Evolutionary conservation across 2,888 invertebrate genomes (phyloP).

Genomic region (Alloscopus bannaensis): DNA sequence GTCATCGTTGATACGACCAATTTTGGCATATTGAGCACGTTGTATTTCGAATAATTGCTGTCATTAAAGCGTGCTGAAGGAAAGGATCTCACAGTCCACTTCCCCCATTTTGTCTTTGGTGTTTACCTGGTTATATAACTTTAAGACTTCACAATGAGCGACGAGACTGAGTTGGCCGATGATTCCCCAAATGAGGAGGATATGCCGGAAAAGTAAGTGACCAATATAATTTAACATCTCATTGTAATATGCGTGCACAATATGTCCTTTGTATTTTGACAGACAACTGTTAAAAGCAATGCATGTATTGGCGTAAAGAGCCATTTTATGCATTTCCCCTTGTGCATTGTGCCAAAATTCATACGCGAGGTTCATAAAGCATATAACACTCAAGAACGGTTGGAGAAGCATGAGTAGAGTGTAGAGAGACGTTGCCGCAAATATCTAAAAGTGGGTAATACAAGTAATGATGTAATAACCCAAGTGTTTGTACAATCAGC

Average conservation of each 20-base stretch:
- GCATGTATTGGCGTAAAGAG: too few species aligned
- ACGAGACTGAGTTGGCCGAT: slow-evolving; percentile 74
- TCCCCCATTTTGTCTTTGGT: neutral
- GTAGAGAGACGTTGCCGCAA: too few species aligned
- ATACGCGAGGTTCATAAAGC: too few species aligned
- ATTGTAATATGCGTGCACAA: neutral
- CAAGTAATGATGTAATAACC: too few species aligned
- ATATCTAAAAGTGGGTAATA: too few species aligned
- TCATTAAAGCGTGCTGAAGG: neutral
- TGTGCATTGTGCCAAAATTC: slow-evolving; percentile 18
- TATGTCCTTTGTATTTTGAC: slow-evolving; percentile 17
- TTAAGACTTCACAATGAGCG: slow-evolving; percentile 65
- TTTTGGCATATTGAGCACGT: slow-evolving; percentile 44
- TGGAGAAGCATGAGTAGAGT: too few species aligned
- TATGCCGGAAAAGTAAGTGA: slow-evolving; percentile 78
- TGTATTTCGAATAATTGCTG: neutral
- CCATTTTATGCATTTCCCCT: slow-evolving; percentile 38
- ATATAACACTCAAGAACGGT: too few species aligned
- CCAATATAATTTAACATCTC: slow-evolving; percentile 17
- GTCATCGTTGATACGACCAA: slow-evolving; percentile 7
- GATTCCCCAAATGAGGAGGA: slow-evolving; percentile 84
- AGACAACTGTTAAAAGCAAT: slow-evolving; percentile 4
- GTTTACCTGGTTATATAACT: slow-evolving; percentile 1
- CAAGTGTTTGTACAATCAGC: too few species aligned
- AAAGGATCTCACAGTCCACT: neutral